These are phyloP conservation scores for Aleiodes testaceus DNA, from an alignment of 2,888 invertebrate genomes.

Conservation along the genomic window DNA sequence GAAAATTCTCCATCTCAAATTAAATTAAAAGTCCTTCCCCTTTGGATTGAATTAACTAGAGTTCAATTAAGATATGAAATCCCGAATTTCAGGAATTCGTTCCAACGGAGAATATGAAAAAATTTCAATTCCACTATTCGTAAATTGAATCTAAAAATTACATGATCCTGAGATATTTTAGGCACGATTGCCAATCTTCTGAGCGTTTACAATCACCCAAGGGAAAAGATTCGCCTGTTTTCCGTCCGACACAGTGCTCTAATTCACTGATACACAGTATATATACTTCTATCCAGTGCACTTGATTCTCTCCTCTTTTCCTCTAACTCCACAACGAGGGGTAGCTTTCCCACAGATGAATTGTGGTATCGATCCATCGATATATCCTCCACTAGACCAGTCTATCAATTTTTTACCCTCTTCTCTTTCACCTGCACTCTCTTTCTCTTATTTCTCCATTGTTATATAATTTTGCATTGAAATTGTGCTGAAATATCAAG, in stretches of 20 bases:
- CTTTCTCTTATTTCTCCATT: conserved; percentile 1
- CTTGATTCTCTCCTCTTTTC: background rate
- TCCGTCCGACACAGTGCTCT: conserved; percentile 3
- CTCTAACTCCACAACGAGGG: background rate
- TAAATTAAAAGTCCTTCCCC: too few relatives aligned
- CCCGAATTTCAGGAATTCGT: too few relatives aligned
- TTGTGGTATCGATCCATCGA: conserved; percentile 32
- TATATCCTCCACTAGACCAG: conserved; percentile 7
- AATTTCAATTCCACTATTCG: background rate
- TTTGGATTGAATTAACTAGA: too few relatives aligned
- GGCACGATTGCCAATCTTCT: background rate
- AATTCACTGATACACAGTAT: conserved; percentile 6
- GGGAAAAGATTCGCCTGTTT: background rate
- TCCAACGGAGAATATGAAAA: too few relatives aligned
- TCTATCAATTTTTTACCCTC: background rate
- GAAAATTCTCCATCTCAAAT: too few relatives aligned
- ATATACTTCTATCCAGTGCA: conserved; percentile 12
- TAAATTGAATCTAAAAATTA: conserved; percentile 22
- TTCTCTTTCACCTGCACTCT: background rate
- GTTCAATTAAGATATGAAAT: too few relatives aligned
- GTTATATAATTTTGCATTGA: conserved; percentile 33
- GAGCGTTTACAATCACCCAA: background rate
- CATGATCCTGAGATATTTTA: background rate
- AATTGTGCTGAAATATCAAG: conserved; percentile 25
- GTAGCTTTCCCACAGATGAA: conserved; percentile 7